A percentile compares a stretch with the other conserved stretches of the same genome.
phyloP scores from a whole-genome alignment of 2,113 vertebrate species.

The Gobio gobio region DNA sequence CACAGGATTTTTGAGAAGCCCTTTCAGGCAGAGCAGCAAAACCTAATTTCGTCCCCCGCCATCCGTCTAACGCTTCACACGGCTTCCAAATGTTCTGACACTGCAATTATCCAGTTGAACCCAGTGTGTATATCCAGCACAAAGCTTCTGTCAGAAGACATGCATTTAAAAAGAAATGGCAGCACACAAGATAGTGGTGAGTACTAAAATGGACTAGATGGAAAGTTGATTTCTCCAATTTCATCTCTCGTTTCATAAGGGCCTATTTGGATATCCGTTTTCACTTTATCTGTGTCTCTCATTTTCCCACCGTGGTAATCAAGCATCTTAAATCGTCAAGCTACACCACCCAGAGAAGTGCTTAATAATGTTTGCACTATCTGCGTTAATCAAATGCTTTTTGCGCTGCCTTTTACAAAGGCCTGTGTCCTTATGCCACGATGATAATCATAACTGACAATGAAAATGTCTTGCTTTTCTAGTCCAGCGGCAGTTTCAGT shows the following conservation, averaged over 20 bases:
- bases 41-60: slow-evolving; percentile 15
- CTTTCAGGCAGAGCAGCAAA: slow-evolving; percentile 21
- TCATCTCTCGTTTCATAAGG: slow-evolving; percentile 21
- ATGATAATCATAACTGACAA: slow-evolving; percentile 61
- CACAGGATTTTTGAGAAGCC: neutral
- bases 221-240: slow-evolving; percentile 35
- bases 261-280: neutral
- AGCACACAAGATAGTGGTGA: neutral
- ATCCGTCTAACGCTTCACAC: slow-evolving; percentile 17
- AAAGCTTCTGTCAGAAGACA: slow-evolving; percentile 36
- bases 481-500: slow-evolving; percentile 52
- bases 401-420: slow-evolving; percentile 43
- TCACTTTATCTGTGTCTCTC: neutral
- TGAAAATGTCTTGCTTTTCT: slow-evolving; percentile 59
- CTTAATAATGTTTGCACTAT: slow-evolving; percentile 50
- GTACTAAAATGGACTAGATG: slow-evolving; percentile 20
- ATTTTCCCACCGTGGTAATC: neutral
- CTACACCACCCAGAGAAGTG: slow-evolving; percentile 27
- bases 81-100: slow-evolving; percentile 37
- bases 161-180: slow-evolving; percentile 27
- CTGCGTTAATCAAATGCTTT: slow-evolving; percentile 56
- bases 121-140: slow-evolving; percentile 30
- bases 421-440: slow-evolving; percentile 37
- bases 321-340: slow-evolving; percentile 21
- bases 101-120: slow-evolving; percentile 32